These are phyloP conservation scores for Tragelaphus scriptus DNA, from an alignment of 2,113 vertebrate species.

Conservation along the genomic window DNA sequence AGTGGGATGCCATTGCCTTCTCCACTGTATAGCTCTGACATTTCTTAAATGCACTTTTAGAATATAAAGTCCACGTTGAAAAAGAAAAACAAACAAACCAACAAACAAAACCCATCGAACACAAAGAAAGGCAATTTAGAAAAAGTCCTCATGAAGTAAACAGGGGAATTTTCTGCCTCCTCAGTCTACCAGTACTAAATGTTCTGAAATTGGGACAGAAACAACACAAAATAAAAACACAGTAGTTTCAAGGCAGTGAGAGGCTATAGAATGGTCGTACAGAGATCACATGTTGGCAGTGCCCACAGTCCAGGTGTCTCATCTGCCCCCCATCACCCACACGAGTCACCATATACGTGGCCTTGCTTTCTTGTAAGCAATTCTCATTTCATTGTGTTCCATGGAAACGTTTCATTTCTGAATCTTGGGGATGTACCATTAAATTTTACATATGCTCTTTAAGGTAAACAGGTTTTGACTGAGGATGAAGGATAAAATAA, in stretches of 20 bases:
- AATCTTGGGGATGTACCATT: neutral
- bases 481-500: neutral
- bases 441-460: neutral
- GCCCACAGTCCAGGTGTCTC: fast-evolving
- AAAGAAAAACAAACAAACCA: neutral
- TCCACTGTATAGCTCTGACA: fast-evolving
- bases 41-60: neutral
- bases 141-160: neutral
- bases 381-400: fast-evolving
- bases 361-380: neutral
- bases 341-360: fast-evolving
- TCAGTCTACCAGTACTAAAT: neutral
- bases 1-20: too few relatives aligned
- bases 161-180: neutral
- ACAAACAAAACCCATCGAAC: neutral
- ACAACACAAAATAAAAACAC: neutral
- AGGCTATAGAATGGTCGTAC: neutral
- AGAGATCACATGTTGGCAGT: fast-evolving
- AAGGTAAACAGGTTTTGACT: neutral
- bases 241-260: neutral
- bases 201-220: neutral
- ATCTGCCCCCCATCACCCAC: too few relatives aligned
- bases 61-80: neutral
- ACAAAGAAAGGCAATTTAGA: neutral
- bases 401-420: neutral